Conservation (phyloP, 2,113 vertebrate genomes). For the Orcinus orca region DNA sequence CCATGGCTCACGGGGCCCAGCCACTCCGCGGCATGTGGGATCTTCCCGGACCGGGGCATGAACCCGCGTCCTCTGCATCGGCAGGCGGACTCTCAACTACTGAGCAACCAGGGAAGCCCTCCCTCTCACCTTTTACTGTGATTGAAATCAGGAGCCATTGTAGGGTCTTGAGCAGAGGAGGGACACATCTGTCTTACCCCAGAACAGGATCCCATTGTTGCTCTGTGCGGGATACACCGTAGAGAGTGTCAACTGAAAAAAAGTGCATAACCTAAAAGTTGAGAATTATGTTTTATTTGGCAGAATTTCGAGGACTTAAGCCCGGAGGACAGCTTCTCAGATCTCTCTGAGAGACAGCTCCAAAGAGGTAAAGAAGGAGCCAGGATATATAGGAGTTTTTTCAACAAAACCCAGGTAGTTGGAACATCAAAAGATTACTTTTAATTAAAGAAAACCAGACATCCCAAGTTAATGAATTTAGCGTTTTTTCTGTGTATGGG, state of each 20-base stretch:
- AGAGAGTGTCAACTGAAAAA: background rate
- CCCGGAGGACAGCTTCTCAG: background rate
- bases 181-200: background rate
- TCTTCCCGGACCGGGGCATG: too few species aligned
- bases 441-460: background rate
- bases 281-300: background rate
- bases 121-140: background rate
- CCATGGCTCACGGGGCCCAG: too few species aligned
- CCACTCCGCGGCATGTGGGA: too few species aligned
- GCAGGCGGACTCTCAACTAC: too few species aligned
- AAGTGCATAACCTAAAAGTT: background rate
- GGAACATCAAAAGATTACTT: background rate
- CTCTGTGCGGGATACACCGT: background rate
- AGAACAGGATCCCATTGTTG: background rate
- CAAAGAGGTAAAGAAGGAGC: background rate
- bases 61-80: too few species aligned
- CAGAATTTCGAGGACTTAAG: background rate
- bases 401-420: background rate
- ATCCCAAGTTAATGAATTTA: background rate
- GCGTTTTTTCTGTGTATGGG: background rate
- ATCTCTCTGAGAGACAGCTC: background rate
- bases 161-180: background rate
- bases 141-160: background rate
- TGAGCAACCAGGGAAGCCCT: too few species aligned
- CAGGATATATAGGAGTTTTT: background rate